These are phyloP conservation scores for Oikopleura dioica DNA, from an alignment of 23 tunicate species.

Conservation along the genomic window DNA sequence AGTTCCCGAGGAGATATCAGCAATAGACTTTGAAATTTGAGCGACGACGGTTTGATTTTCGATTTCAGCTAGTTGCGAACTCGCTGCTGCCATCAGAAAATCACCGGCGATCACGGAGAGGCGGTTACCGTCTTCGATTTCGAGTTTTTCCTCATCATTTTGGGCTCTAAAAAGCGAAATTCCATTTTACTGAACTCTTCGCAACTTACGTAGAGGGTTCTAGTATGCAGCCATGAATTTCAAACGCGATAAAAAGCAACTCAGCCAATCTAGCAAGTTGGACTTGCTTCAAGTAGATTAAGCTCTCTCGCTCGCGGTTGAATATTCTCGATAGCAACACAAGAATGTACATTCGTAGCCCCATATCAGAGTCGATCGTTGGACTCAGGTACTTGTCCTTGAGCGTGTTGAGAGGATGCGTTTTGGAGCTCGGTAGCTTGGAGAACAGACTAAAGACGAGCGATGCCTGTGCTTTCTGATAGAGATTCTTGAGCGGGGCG, in stretches of 20 bases:
- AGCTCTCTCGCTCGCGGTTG: too few relatives aligned
- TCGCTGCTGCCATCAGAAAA: not conserved
- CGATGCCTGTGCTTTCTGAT: not conserved
- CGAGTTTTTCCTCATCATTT: not conserved
- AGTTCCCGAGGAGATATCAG: not conserved
- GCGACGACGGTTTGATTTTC: not conserved
- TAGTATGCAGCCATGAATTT: not conserved
- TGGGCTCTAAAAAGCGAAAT: not conserved
- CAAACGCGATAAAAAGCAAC: not conserved
- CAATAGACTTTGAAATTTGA: not conserved
- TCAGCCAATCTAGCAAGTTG: not conserved
- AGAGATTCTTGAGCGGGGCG: not conserved
- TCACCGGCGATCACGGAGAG: not conserved
- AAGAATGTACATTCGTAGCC: conserved; percentile 3
- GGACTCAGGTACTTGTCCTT: not conserved
- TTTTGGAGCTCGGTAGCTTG: not conserved
- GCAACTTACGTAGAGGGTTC: too few relatives aligned
- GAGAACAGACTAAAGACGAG: not conserved
- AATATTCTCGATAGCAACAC: not conserved
- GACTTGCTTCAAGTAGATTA: not conserved
- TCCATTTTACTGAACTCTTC: too few relatives aligned
- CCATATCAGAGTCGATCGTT: not conserved
- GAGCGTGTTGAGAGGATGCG: not conserved
- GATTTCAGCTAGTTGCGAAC: not conserved
- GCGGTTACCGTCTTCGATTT: not conserved